Evolutionary conservation across 2,113 vertebrate genomes (phyloP).

Genomic region (Gymnarchus niloticus): DNA sequence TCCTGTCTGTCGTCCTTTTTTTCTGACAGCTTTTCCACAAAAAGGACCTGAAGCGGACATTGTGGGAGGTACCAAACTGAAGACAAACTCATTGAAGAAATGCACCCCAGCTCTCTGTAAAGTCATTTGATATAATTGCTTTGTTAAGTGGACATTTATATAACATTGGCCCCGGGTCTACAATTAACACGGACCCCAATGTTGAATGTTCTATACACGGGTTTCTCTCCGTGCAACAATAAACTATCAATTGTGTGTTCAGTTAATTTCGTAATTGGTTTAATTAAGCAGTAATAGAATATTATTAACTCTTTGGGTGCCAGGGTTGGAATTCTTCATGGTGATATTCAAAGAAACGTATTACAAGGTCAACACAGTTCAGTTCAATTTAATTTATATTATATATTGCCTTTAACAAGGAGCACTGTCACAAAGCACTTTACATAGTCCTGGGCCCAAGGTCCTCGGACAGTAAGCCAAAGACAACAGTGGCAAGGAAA

Average conservation of each 20-base stretch:
- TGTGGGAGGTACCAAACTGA: neutral
- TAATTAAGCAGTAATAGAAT: slow-evolving; percentile 46
- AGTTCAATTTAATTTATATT: too few species aligned
- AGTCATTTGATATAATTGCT: slow-evolving; percentile 56
- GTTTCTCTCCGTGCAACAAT: slow-evolving; percentile 43
- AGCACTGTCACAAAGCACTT: too few species aligned
- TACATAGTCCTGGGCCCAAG: too few species aligned
- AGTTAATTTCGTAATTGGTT: slow-evolving; percentile 49
- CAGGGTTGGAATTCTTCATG: slow-evolving; percentile 25
- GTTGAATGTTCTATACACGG: slow-evolving; percentile 45
- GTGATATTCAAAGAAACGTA: slow-evolving; percentile 23
- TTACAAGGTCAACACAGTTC: neutral
- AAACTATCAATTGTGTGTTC: slow-evolving; percentile 49
- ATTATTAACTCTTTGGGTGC: slow-evolving; percentile 39
- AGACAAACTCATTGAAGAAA: neutral
- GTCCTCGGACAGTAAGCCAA: too few species aligned
- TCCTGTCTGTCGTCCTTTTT: neutral
- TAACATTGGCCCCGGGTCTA: slow-evolving; percentile 50
- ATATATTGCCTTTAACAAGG: too few species aligned
- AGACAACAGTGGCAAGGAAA: too few species aligned
- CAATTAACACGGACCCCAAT: slow-evolving; percentile 47
- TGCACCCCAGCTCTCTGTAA: slow-evolving; percentile 14
- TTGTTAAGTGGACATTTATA: slow-evolving; percentile 48
- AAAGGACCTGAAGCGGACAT: neutral
- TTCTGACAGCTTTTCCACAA: neutral